These are phyloP conservation scores for Psammodynastes pulverulentus DNA, from an alignment of 2,113 vertebrate species.

Conservation along the genomic window DNA sequence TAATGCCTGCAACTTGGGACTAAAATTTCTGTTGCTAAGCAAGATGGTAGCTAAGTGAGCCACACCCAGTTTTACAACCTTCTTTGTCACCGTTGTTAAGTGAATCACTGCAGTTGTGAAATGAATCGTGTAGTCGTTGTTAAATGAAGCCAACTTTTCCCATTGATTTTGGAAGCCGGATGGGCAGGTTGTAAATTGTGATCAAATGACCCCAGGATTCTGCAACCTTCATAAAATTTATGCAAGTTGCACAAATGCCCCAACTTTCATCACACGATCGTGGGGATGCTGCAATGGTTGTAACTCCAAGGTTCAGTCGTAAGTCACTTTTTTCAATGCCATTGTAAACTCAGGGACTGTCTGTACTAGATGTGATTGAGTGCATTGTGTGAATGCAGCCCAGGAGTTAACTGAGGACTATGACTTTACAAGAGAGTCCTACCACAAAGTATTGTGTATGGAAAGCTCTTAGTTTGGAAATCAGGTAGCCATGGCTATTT, in stretches of 20 bases:
- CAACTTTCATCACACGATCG: neutral
- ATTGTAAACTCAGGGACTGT: neutral
- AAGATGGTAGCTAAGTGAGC: neutral
- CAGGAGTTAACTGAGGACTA: neutral
- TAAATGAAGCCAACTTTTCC: neutral
- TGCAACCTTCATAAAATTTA: neutral
- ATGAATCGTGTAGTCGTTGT: too few species aligned
- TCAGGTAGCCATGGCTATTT: neutral
- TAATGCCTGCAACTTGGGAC: too few species aligned
- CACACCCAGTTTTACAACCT: too few species aligned
- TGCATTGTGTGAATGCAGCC: neutral
- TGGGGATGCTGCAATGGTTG: neutral
- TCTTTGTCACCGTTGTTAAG: neutral
- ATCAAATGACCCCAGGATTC: too few species aligned
- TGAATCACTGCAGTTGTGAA: too few species aligned
- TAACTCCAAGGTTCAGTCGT: neutral
- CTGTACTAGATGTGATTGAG: neutral
- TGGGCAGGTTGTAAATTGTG: too few species aligned
- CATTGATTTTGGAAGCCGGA: neutral
- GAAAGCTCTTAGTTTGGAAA: neutral
- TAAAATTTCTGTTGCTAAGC: neutral
- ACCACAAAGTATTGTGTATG: neutral
- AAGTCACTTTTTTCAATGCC: neutral
- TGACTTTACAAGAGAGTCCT: neutral
- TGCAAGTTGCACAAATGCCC: neutral